phyloP scores from a whole-genome alignment of 2,888 invertebrate genomes.

The Trichacis sp. region DNA sequence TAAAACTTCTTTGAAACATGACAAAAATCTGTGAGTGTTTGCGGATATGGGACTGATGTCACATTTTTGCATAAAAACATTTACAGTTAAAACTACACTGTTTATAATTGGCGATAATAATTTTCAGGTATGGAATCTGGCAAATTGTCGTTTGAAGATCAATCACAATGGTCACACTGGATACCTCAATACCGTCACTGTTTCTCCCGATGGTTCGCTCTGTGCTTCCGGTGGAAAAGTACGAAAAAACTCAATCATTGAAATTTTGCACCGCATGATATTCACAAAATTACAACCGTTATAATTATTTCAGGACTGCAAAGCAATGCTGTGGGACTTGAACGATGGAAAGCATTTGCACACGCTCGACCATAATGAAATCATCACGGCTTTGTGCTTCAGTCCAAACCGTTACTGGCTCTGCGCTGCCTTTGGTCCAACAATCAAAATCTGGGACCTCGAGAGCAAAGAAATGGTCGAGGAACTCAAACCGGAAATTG shows the following conservation, averaged over 20 bases:
- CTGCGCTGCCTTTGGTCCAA: constrained; percentile 98
- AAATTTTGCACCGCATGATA: too few relatives aligned
- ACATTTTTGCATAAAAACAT: background rate
- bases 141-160: constrained; percentile 98
- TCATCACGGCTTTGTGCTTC: constrained; percentile 98
- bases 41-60: constrained; percentile 68
- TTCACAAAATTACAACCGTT: too few relatives aligned
- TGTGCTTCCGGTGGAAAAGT: constrained; percentile 99
- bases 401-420: constrained; percentile 99
- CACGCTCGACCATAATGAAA: constrained; percentile 97
- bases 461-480: constrained; percentile 99
- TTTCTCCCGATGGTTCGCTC: constrained; percentile 98
- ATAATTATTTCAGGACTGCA: constrained; percentile 87
- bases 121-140: constrained; percentile 93
- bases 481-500: constrained; percentile 77
- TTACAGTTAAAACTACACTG: too few relatives aligned
- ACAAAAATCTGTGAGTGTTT: constrained; percentile 63
- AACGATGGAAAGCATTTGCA: constrained; percentile 99
- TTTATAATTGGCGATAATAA: too few relatives aligned
- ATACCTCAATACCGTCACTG: constrained; percentile 98
- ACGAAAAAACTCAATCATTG: too few relatives aligned
- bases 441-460: constrained; percentile 99
- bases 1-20: constrained; percentile 51
- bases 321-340: constrained; percentile 99
- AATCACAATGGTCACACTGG: constrained; percentile 98